Evolutionary conservation across 37 sponge, comb jelly and placozoan species (phyloP).

Genomic region (Mnemiopsis leidyi): DNA sequence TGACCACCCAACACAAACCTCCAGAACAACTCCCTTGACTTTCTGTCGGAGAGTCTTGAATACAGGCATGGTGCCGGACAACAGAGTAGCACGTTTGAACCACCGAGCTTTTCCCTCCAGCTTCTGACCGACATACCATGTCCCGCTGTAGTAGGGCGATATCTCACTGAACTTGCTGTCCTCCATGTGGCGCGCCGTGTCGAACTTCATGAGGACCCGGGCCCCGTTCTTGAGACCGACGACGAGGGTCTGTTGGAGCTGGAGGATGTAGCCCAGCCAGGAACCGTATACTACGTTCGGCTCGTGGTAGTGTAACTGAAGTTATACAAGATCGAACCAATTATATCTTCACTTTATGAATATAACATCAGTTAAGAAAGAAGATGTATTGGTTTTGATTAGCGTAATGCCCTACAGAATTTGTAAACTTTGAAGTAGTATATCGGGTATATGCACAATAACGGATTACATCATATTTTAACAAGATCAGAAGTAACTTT

Average conservation of each 20-base stretch:
- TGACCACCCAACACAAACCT: background rate
- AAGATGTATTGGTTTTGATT: too few relatives aligned
- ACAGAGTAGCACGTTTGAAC: conserved; percentile 59
- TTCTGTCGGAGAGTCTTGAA: conserved; percentile 31
- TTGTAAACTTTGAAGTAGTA: too few relatives aligned
- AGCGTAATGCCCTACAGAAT: too few relatives aligned
- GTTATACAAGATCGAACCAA: too few relatives aligned
- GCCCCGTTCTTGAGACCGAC: conserved; percentile 58
- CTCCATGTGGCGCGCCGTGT: conserved; percentile 59
- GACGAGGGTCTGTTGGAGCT: conserved; percentile 45
- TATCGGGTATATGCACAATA: too few relatives aligned
- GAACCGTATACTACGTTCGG: conserved; percentile 36
- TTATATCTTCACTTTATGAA: too few relatives aligned
- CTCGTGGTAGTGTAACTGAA: conserved; percentile 58
- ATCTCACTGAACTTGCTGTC: conserved; percentile 60
- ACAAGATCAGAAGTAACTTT: too few relatives aligned
- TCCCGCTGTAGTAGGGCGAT: conserved; percentile 51
- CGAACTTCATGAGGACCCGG: conserved; percentile 29
- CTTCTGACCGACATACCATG: conserved; percentile 56
- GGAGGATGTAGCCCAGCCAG: conserved; percentile 59
- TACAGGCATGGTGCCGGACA: conserved; percentile 50
- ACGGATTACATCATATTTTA: too few relatives aligned
- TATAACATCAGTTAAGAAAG: too few relatives aligned
- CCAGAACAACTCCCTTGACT: conserved; percentile 60
- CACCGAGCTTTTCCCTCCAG: conserved; percentile 54